Evolutionary conservation across 1,140 invertebrate genomes (phyloP).

Genomic region (Brachionus manjavacas): DNA sequence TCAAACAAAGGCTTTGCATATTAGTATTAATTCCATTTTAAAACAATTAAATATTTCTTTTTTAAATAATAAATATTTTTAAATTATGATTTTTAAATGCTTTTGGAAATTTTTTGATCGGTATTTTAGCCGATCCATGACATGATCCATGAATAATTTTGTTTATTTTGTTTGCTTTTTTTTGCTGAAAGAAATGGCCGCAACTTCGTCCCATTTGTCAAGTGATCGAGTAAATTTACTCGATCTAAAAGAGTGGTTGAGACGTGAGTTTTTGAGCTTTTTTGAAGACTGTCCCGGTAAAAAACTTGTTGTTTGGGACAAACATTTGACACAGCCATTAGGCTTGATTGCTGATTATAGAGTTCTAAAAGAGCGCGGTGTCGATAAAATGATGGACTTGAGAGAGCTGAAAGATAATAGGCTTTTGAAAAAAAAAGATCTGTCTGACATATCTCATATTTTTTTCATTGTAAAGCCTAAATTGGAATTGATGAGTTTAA

Average conservation of each 20-base stretch:
- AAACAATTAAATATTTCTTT: background rate
- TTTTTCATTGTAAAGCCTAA: conserved; percentile 82
- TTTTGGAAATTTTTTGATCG: background rate
- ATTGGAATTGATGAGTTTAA: conserved; percentile 74
- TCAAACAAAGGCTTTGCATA: conserved; percentile 35
- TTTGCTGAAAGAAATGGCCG: background rate
- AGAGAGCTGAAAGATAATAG: conserved; percentile 31
- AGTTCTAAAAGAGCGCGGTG: conserved; percentile 61
- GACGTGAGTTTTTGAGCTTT: conserved; percentile 42
- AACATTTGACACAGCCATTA: conserved; percentile 76
- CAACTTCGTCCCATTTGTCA: conserved; percentile 34
- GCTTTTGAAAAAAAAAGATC: conserved; percentile 43
- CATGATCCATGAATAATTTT: background rate
- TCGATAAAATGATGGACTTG: conserved; percentile 38
- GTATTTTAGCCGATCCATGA: background rate
- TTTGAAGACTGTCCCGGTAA: conserved; percentile 37
- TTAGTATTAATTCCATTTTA: background rate
- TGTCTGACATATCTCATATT: conserved; percentile 68
- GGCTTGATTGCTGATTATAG: conserved; percentile 77
- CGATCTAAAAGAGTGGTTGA: conserved; percentile 37
- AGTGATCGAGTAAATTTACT: conserved; percentile 24
- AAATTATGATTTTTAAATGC: background rate
- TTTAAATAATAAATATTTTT: background rate
- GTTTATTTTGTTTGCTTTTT: background rate
- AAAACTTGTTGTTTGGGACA: conserved; percentile 72